Evolutionary conservation across 2,113 vertebrate genomes (phyloP).

Genomic region (Callopanchax toddi): DNA sequence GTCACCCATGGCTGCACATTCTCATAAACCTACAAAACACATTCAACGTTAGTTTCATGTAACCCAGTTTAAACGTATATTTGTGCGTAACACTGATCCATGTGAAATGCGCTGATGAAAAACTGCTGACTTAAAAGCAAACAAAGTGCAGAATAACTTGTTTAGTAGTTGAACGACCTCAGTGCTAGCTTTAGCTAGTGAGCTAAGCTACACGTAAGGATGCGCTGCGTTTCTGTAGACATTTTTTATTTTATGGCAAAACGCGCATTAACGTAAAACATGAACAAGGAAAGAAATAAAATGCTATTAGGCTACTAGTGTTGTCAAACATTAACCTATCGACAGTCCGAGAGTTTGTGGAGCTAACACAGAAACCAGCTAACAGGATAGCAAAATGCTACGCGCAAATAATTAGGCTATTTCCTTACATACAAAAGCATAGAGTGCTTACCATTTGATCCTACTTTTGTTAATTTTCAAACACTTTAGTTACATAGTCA

Average conservation of each 20-base stretch:
- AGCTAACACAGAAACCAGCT: constrained; percentile 8
- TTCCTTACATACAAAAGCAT: not conserved
- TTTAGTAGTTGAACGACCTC: constrained; percentile 5
- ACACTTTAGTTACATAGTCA: not conserved
- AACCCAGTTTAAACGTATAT: no score
- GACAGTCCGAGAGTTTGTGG: constrained; percentile 1
- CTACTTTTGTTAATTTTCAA: constrained; percentile 9
- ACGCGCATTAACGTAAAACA: not conserved
- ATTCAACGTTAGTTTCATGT: not conserved
- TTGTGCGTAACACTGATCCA: not conserved
- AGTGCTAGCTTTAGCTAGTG: constrained; percentile 28
- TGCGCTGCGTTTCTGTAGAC: not conserved
- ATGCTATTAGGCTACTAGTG: rapidly evolving
- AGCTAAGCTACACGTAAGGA: not conserved
- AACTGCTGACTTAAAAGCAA: not conserved
- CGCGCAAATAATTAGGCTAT: constrained; percentile 21
- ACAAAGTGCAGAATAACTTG: not conserved
- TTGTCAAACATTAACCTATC: not conserved
- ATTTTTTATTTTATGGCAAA: not conserved
- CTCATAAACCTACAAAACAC: constrained; percentile 73
- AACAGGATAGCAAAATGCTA: constrained; percentile 40
- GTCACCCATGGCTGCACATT: constrained; percentile 91
- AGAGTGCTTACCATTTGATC: constrained; percentile 60
- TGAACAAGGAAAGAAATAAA: not conserved
- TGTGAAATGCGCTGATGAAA: not conserved